A percentile compares a stretch with the other conserved stretches of the same genome.
phyloP scores from a whole-genome alignment of 2,113 vertebrate species.

The Rhabdornis inornatus region DNA sequence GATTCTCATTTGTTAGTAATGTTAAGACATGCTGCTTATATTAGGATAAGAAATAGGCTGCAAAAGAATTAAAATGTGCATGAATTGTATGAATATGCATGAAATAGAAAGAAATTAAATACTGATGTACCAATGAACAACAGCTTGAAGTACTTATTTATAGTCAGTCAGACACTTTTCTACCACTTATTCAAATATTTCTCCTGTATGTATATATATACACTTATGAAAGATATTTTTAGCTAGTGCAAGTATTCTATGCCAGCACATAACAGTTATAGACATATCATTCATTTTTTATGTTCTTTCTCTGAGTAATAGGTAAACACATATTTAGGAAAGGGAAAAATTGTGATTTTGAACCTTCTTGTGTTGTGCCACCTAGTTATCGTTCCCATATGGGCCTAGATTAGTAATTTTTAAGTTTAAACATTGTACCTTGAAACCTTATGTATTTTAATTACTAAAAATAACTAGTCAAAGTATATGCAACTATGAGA shows the following conservation, averaged over 20 bases:
- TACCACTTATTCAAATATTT: background rate
- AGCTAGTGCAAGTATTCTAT: background rate
- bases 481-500: background rate
- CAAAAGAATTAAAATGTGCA: background rate
- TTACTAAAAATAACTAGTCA: background rate
- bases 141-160: background rate
- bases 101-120: background rate
- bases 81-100: conserved; percentile 21
- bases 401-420: background rate
- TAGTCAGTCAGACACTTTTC: background rate
- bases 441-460: background rate
- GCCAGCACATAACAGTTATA: background rate
- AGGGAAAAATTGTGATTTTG: background rate
- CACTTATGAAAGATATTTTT: background rate
- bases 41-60: background rate
- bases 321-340: background rate
- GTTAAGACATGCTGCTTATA: background rate
- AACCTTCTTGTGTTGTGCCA: background rate
- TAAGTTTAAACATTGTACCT: background rate
- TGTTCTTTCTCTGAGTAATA: background rate
- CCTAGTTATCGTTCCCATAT: background rate
- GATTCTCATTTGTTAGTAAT: conserved; percentile 1
- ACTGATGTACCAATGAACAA: background rate
- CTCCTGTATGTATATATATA: background rate
- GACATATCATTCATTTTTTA: background rate